Percentiles rank a stretch among this genome's conserved stretches.
These are phyloP conservation scores for Lepus townsendii DNA, from an alignment of 2,797 vertebrate genomes.

Conservation along the genomic window DNA sequence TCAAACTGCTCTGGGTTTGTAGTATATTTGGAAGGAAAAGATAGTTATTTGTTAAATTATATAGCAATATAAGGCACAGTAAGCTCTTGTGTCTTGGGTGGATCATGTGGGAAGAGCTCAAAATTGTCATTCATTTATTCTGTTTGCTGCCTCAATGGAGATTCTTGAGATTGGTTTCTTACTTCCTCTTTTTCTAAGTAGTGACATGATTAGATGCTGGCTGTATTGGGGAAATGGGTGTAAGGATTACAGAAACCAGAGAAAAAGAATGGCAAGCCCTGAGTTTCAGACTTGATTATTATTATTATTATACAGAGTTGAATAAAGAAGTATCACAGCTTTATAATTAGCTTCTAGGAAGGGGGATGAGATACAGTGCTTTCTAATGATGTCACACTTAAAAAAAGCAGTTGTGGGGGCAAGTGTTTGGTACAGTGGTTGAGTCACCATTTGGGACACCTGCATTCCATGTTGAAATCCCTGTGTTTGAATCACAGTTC, in stretches of 20 bases:
- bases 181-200: not conserved
- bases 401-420: not conserved
- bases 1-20: slow-evolving; percentile 15
- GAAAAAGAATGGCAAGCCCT: not conserved
- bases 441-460: too few species aligned
- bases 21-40: slow-evolving; percentile 48
- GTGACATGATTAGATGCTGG: not conserved
- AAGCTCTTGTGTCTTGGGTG: slow-evolving; percentile 19
- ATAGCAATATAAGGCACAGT: not conserved
- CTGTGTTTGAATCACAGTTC: too few species aligned
- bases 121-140: not conserved
- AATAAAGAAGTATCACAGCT: not conserved
- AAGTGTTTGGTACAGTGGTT: too few species aligned
- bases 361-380: not conserved
- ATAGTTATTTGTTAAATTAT: slow-evolving; percentile 25
- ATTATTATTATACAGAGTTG: not conserved
- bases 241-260: slow-evolving; percentile 25
- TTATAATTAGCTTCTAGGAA: slow-evolving; percentile 26
- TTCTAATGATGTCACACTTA: slow-evolving; percentile 39
- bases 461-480: too few species aligned
- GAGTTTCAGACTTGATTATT: not conserved
- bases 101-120: not conserved
- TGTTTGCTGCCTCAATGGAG: not conserved
- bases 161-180: not conserved
- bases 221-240: not conserved